Base-by-base conservation (phyloP, 2,797 vertebrate genomes). In the Gymnothorax reevesii region DNA sequence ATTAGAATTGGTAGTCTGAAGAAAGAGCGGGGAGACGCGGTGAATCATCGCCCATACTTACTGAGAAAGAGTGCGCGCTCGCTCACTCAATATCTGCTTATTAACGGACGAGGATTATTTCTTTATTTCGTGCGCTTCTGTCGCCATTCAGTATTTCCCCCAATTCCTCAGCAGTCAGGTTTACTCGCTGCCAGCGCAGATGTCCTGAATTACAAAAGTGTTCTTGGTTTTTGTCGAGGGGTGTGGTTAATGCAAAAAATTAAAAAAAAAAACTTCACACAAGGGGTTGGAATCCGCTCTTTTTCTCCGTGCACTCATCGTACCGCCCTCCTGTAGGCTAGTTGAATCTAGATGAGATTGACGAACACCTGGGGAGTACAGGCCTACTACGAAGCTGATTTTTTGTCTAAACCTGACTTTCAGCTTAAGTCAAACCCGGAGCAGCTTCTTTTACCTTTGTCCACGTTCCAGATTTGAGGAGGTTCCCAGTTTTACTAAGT, bases 191-290 rank as follows among this genome's bases (percentile, higher is more conserved):
- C 77, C 25, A n/a, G 55, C 52, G 49, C 22, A 54, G 49, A 33
- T 80, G 6, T 80, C 49, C 22, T n/a, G 20, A n/a, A 33, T 80
- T 80, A 80, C 20, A n/a, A 80, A 80, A 80, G n/a, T 80, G 77
- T 80, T 83, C 66, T 62, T 75, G 77, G 60, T 27, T 33, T 85
- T 59, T 60, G 84, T 49, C 71, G 77, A 91, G 94, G 93, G 94
- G 94, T 93, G 95, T 89, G 92, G 95, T 92, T 82, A 89, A 91
- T n/a, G 4, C 52, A 55, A 22, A 79, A 79, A 75, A 33, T 10
- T 33, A 9, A 75, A 54, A 79, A 22, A 3, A 71, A 12, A 33
- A 10, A 27, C 42, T 80, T n/a, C 20, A 25, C 75, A 6, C 52
- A 80, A 22, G 3, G 77, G 25, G 9, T 49, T 82, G 64, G 59